phyloP scores from a whole-genome alignment of 2,113 vertebrate genomes.

The Rutilus rutilus region DNA sequence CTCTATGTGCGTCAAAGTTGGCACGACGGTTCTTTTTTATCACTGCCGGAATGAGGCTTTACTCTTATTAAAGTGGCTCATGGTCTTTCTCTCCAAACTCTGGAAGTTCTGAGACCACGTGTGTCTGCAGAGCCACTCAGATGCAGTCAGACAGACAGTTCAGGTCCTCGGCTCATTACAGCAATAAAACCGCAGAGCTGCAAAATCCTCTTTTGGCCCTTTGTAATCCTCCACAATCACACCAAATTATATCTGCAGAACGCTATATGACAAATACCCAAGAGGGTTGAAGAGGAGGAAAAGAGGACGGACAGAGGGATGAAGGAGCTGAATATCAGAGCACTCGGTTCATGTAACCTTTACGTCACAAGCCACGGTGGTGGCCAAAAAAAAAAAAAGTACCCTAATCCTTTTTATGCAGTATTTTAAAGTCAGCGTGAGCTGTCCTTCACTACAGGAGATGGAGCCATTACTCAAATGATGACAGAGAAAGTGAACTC shows the following conservation, averaged over 20 bases:
- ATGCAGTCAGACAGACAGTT: slow-evolving; percentile 48
- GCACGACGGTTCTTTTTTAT: slow-evolving; percentile 33
- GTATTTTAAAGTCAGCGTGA: slow-evolving; percentile 18
- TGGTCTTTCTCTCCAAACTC: slow-evolving; percentile 33
- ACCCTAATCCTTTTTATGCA: neutral
- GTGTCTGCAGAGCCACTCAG: slow-evolving; percentile 28
- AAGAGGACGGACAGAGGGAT: slow-evolving; percentile 17
- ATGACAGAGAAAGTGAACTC: slow-evolving; percentile 6
- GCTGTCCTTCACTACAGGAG: neutral
- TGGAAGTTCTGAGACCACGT: slow-evolving; percentile 38
- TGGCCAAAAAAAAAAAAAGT: neutral
- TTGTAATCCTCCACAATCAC: slow-evolving; percentile 52
- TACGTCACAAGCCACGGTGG: slow-evolving; percentile 14
- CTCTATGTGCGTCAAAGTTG: neutral
- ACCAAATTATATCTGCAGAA: slow-evolving; percentile 45
- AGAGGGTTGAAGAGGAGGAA: slow-evolving; percentile 31
- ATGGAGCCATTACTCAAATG: slow-evolving; percentile 33
- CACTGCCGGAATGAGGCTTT: slow-evolving; percentile 21
- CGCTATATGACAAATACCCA: slow-evolving; percentile 43
- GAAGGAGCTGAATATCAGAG: slow-evolving; percentile 5
- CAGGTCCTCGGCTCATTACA: slow-evolving; percentile 49
- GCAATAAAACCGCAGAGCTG: slow-evolving; percentile 47
- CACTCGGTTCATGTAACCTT: slow-evolving; percentile 27
- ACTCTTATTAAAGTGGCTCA: slow-evolving; percentile 21
- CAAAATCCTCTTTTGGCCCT: slow-evolving; percentile 52